phyloP scores from a whole-genome alignment of 2,888 invertebrate species.

The Balanococcus diminutus region DNA sequence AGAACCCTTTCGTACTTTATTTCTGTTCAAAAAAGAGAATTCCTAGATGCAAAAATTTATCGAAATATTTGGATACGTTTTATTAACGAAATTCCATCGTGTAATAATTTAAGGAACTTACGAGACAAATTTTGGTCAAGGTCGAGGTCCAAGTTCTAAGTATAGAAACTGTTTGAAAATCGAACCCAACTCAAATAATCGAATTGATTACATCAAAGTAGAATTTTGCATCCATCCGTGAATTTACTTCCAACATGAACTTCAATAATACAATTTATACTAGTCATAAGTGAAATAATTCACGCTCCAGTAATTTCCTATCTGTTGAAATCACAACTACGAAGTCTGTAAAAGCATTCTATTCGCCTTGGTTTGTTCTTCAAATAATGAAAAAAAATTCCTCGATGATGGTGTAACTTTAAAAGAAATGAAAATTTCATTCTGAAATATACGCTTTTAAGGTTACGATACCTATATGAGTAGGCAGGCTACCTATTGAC shows the following conservation, averaged over 20 bases:
- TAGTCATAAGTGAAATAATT: neutral
- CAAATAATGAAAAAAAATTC: neutral
- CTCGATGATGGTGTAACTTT: neutral
- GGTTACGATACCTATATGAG: neutral
- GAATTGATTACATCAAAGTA: constrained; percentile 1
- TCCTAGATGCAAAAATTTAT: neutral
- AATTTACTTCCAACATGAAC: constrained; percentile 25
- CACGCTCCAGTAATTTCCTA: neutral
- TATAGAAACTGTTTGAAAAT: neutral
- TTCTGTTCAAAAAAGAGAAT: neutral
- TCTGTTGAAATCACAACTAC: neutral
- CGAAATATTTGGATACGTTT: neutral
- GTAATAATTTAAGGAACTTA: neutral
- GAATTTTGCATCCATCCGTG: neutral
- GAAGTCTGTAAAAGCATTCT: neutral
- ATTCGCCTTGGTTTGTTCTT: neutral
- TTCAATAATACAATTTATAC: neutral
- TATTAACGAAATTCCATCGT: neutral
- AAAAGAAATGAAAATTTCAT: neutral
- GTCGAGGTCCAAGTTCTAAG: neutral
- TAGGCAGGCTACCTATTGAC: neutral
- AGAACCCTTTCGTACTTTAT: neutral
- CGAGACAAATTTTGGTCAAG: neutral
- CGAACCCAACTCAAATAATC: neutral
- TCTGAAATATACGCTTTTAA: neutral